Base-by-base conservation (phyloP, 2,113 vertebrate genomes). In the Megaleporinus macrocephalus region DNA sequence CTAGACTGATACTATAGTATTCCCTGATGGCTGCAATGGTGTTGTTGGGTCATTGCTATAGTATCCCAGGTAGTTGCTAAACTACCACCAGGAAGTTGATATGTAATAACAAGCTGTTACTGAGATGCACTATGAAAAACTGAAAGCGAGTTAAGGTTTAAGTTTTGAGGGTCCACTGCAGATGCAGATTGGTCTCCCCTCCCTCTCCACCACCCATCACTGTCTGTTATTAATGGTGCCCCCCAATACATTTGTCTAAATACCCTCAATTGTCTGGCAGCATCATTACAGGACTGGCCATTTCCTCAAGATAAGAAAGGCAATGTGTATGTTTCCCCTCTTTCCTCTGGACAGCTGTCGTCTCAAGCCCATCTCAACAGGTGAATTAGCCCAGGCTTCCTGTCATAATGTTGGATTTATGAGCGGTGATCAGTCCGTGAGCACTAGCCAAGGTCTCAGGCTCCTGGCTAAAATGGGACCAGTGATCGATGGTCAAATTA, bases 331-430 rank as follows among this genome's bases (percentile, higher is more conserved):
- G 22, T 61, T 26, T 2, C 13, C 24, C 57, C n/a, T 4, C n/a
- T 26, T 15, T 15, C 15, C 24, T 65, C 57, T 12, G 26, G 24
- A 65, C 26, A 22, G 49, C 72, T 71, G 33, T 41, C 24, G 66
- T 68, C 74, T 79, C 76, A 29, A 11, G 29, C 44, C 61, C 61
- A 68, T 68, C 71, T 75, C 80, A 76, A 69, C 65, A 76, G 49
- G 72, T 79, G 72, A 79, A 72, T 72, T 76, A 80, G 62, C 55
- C 72, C 78, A 24, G 49, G 41, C 57, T 76, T 65, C 29, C 24
- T 79, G 76, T 83, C 63, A 80, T 76, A 76, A 85, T 82, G 59
- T 62, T 63, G 29, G 71, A 82, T 85, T 85, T 79, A 85, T 79
- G 80, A 76, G n/a, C 63, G 7, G 72, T 85, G 80, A 78, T 78